Base-by-base conservation (phyloP, 2,888 invertebrate genomes). In the Lypha dubia region DNA sequence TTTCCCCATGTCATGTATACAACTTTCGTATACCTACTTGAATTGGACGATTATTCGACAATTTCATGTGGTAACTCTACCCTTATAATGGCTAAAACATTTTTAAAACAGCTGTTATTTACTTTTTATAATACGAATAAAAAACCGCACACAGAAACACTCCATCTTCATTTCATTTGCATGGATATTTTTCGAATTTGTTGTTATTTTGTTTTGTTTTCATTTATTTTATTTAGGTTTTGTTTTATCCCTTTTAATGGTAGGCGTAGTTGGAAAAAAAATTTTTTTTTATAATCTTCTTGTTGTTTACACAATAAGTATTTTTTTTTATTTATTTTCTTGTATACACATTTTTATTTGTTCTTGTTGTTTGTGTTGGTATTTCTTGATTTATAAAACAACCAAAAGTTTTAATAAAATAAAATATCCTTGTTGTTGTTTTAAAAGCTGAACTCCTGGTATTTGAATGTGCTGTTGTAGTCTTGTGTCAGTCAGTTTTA, bases 381-480 rank as follows among this genome's bases (percentile, higher is more conserved):
- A 11, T 49, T 24, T 38, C 51, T 51, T 63, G 17, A 9, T 46
- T 20, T 35, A n/a, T n/a, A 44, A 56, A 56, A 9, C 41, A 65
- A 46, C 28, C 9, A 49, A 60, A 1, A 58, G 8, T 7, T 24
- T n/a, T 11, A n/a, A 35, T 28, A 28, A n/a, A 24, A 7, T 7
- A 8, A 51, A 62, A 32, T 67, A 20, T 75, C 56, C 63, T 73
- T 62, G 13, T n/a, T 56, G 41, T 58, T 77, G n/a, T 46, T 68
- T 35, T 62, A 1, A 68, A 41, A 58, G 8, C 79, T 84, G 83
- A 53, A 35, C 83, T 65, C 83, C 83, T 84, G 79, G 51, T 84
- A 70, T 65, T 60, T 53, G n/a, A 28, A 51, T 71, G 77, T 67
- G 70, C 76, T 84, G 79, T 84, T 84, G 83, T 84, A 79, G 56